Base-by-base conservation (phyloP, 2,888 invertebrate genomes). In the Spodoptera picta region DNA sequence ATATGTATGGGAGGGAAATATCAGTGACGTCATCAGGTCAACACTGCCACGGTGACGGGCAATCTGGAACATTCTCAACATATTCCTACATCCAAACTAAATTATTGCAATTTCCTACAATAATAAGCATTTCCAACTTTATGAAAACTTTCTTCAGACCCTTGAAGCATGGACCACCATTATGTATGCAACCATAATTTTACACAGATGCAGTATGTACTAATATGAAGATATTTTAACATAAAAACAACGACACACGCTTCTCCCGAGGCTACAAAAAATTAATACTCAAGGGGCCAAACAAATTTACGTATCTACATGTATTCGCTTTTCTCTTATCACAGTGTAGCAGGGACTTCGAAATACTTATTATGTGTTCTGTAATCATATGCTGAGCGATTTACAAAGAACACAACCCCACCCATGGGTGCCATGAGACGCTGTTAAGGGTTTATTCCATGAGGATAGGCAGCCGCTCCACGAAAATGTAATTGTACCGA, bases 341-440 rank as follows among this genome's bases (percentile, higher is more conserved):
- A 47, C 46, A 7, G 7, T 19, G 23, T 14, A 19, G 57, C 54
- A 47, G 43, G 47, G 12, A 41, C 7, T 14, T 19, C 31, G 24
- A 24, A 67, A 61, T 54, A 61, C 55, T 73, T 66, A 66, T 52
- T 59, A 55, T 55, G 42, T 60, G 65, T 47, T 36, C 6, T 45
- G 46, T 67, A 67, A 73, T 73, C 73, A 73, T 60, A 73, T 56
- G 73, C 68, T 48, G 73, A 60, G 43, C 60, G 73, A 45, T 60
- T 67, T 56, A 43, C 60, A 45, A 69, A 60, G 51, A 55, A 73
- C 50, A 43, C 60, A 53, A 49, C 55, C 73, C 60, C 58, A 44
- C 50, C 53, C 53, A n/a, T 1, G 52, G 69, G 67, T 55, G 60
- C 42, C 41, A 48, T 27, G 12, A 27, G 27, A 43, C 43, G 7